Base-by-base conservation (phyloP, 2,113 vertebrate genomes). In the Picathartes gymnocephalus region DNA sequence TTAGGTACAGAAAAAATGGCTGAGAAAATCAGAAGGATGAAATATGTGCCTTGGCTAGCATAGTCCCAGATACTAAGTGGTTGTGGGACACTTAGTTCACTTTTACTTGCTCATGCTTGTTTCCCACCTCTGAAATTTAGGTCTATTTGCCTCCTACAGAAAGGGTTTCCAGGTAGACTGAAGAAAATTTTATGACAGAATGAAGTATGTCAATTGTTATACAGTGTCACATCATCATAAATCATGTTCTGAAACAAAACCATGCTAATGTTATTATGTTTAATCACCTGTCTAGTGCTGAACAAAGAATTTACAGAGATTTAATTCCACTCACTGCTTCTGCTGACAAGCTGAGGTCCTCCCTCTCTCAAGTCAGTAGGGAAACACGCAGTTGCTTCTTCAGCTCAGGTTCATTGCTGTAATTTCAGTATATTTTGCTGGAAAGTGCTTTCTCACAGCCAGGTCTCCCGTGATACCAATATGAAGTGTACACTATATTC, bases 351-450 rank as follows among this genome's bases (percentile, higher is more conserved):
- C 44, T 42, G 66, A 86, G 15, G 51, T 74, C 33, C n/a, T 91
- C 39, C 8, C 24, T 78, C 37, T 54, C 51, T 66, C 60, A 57
- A n/a, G 27, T 74, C 35, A 51, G 37, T 17, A 80, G 50, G 51
- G 56, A 86, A 93, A 74, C 37, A 39, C 0, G 7, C 16, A 66
- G 64, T 70, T 83, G 21, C 93, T 95, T 93, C 88, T 93, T 92
- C 86, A 88, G 50, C 82, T 92, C 53, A 88, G 92, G 85, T 88
- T 94, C 72, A 68, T 31, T 74, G 85, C 79, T 83, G 64, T n/a
- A 81, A 86, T 90, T 96, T 92, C 68, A 45, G 71, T 48, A 16
- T 54, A 42, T 95, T 94, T 95, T 94, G 40, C 48, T 86, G 94
- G 35, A 78, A 95, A 96, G 40, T 92, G 76, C 35, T 92, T 90